A percentile compares a stretch with the other conserved stretches of the same genome.
phyloP scores from a whole-genome alignment of 2,888 invertebrate genomes.

The Cyaniris semiargus region DNA sequence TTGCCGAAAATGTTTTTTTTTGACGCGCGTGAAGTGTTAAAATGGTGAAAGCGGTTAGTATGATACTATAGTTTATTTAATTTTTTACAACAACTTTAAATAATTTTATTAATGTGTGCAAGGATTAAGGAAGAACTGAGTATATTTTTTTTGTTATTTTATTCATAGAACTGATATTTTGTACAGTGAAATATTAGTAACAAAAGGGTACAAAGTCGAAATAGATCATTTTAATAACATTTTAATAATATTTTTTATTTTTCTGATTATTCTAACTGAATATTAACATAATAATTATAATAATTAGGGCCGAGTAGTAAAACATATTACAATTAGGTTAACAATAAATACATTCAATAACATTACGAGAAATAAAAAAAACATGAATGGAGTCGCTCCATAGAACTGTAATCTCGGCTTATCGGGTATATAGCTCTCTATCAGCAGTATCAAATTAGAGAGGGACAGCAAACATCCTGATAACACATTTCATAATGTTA shows the following conservation, averaged over 20 bases:
- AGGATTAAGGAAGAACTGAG: no score
- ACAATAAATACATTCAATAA: no score
- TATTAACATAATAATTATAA: no score
- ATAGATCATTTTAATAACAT: no score
- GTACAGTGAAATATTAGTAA: no score
- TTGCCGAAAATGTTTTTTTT: not conserved
- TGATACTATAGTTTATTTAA: not conserved
- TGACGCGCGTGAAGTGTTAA: not conserved
- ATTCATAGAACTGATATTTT: no score
- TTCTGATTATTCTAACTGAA: no score
- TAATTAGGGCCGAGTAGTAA: not conserved
- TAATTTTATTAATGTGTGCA: no score
- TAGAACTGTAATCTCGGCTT: slow-evolving; percentile 40
- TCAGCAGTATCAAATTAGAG: slow-evolving; percentile 41
- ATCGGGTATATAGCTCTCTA: slow-evolving; percentile 41
- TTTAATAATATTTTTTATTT: no score
- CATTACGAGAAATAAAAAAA: slow-evolving; percentile 16
- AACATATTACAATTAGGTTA: not conserved
- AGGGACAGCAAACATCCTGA: slow-evolving; percentile 45
- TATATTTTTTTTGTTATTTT: no score
- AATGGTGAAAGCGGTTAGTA: not conserved
- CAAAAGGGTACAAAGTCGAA: no score
- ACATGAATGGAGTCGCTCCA: slow-evolving; percentile 20
- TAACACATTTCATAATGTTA: slow-evolving; percentile 51
- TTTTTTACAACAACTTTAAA: not conserved